phyloP scores from a whole-genome alignment of 2,888 invertebrate genomes.

The Tachina grossa region DNA sequence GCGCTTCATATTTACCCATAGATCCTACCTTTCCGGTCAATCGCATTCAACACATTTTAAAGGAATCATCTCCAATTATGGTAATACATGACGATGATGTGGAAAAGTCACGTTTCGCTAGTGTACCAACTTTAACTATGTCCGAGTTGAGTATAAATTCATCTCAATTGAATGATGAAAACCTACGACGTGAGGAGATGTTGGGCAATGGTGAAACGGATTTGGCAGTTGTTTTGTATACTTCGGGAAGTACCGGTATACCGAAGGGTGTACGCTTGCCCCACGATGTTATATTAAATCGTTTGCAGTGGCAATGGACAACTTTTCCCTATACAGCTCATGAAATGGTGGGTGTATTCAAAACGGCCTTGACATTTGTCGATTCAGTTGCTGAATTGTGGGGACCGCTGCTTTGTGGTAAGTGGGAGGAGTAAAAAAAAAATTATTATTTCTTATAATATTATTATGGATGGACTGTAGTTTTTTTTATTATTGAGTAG shows the following conservation, averaged over 20 bases:
- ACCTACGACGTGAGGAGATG: constrained; percentile 82
- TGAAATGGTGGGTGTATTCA: constrained; percentile 91
- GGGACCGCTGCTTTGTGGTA: constrained; percentile 90
- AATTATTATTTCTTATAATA: too few species aligned
- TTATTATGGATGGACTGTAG: too few species aligned
- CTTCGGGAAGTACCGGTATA: constrained; percentile 93
- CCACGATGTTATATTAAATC: constrained; percentile 90
- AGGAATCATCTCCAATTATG: constrained; percentile 88
- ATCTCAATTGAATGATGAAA: constrained; percentile 74
- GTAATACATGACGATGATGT: constrained; percentile 85
- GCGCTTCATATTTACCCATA: constrained; percentile 92
- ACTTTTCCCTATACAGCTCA: constrained; percentile 88
- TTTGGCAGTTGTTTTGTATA: constrained; percentile 80
- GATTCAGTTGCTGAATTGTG: constrained; percentile 95
- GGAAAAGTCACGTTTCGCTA: constrained; percentile 75
- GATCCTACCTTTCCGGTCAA: constrained; percentile 88
- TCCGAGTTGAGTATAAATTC: constrained; percentile 79
- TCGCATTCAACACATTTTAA: constrained; percentile 89
- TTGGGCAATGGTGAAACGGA: constrained; percentile 76
- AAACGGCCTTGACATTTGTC: constrained; percentile 95
- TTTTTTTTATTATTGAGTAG: too few species aligned
- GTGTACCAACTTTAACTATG: constrained; percentile 75
- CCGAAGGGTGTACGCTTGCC: constrained; percentile 94
- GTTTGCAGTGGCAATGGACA: constrained; percentile 94
- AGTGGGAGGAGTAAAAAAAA: constrained; percentile 67